Evolutionary conservation across 1,140 invertebrate species (phyloP).

Genomic region (Ooceraea biroi): DNA sequence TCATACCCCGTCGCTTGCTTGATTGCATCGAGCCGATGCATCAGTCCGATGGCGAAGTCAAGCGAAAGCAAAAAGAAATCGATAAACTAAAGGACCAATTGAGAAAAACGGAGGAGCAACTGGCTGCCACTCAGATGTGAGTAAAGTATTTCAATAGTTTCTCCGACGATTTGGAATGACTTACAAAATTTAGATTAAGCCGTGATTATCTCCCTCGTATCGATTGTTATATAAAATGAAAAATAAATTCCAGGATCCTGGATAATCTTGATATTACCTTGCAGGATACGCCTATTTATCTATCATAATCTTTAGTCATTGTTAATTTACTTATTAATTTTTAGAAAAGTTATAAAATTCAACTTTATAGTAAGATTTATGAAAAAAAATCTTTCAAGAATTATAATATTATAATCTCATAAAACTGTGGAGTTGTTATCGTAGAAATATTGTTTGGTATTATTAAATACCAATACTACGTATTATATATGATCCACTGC

Average conservation of each 20-base stretch:
- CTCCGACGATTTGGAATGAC: not conserved
- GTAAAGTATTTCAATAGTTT: slow-evolving; percentile 32
- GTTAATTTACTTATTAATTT: not conserved
- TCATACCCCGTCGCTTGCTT: slow-evolving; percentile 75
- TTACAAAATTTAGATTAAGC: not conserved
- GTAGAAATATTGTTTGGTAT: too few relatives aligned
- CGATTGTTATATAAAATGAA: not conserved
- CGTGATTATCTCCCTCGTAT: not conserved
- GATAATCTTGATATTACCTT: not conserved
- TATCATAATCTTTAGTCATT: not conserved
- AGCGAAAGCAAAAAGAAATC: slow-evolving; percentile 88
- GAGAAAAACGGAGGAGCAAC: slow-evolving; percentile 88
- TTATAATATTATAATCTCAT: too few relatives aligned
- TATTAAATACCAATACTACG: too few relatives aligned
- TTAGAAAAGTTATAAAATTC: not conserved
- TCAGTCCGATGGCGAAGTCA: slow-evolving; percentile 83
- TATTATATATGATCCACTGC: too few relatives aligned
- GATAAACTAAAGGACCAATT: slow-evolving; percentile 87
- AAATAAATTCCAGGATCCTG: not conserved
- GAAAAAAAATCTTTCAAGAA: too few relatives aligned
- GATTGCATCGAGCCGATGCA: slow-evolving; percentile 77
- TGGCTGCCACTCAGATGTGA: slow-evolving; percentile 80
- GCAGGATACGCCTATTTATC: not conserved
- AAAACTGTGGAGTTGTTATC: too few relatives aligned
- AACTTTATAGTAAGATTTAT: too few relatives aligned